These are phyloP conservation scores for Balearica regulorum DNA, from an alignment of 2,797 vertebrate genomes.

Conservation along the genomic window DNA sequence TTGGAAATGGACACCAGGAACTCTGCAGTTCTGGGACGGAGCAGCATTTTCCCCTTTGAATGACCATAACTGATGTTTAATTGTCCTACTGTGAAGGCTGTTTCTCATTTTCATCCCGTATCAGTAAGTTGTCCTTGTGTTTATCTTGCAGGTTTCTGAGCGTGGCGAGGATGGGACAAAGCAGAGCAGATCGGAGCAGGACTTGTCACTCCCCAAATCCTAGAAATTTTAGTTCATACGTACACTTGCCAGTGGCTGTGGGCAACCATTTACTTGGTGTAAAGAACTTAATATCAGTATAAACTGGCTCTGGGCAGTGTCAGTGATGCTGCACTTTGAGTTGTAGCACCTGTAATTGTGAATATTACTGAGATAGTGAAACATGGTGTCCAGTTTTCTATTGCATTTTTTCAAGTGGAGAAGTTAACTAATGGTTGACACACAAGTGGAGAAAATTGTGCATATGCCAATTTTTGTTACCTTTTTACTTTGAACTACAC, in stretches of 20 bases:
- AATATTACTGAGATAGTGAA: conserved; percentile 86
- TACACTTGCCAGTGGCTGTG: conserved; percentile 86
- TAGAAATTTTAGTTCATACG: conserved; percentile 87
- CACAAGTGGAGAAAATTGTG: conserved; percentile 85
- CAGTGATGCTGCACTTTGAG: conserved; percentile 73
- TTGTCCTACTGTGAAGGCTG: conserved; percentile 6
- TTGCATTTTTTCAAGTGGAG: conserved; percentile 88
- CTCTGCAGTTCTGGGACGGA: not conserved
- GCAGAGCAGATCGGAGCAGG: conserved; percentile 88
- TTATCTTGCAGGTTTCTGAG: conserved; percentile 86
- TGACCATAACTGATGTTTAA: conserved; percentile 14
- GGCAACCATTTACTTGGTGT: conserved; percentile 88
- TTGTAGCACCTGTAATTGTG: conserved; percentile 84
- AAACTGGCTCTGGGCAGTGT: conserved; percentile 81
- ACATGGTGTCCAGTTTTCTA: conserved; percentile 87
- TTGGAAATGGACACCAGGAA: not conserved
- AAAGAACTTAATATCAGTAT: conserved; percentile 85
- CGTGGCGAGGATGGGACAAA: conserved; percentile 80
- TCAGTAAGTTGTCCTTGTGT: conserved; percentile 68
- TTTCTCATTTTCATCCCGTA: conserved; percentile 14
- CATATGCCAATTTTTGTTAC: conserved; percentile 87
- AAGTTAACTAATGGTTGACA: conserved; percentile 85
- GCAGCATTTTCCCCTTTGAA: conserved; percentile 41
- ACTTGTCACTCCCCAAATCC: conserved; percentile 88
- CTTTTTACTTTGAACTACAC: conserved; percentile 82